phyloP scores from a whole-genome alignment of 2,113 vertebrate genomes.

The Promerops cafer region DNA sequence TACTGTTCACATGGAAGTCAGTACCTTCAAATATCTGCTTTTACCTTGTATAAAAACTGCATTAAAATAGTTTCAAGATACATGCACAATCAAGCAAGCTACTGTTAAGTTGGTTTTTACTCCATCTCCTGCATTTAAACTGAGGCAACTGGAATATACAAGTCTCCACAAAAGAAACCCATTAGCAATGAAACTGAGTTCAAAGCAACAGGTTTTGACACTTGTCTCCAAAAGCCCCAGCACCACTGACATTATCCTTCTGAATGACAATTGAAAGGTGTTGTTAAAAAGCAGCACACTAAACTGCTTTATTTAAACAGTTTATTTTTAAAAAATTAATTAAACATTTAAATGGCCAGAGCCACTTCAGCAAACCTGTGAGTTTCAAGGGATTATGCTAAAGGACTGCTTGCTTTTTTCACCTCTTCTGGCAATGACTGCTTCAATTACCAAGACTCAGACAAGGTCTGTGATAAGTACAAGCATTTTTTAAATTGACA shows the following conservation, averaged over 20 bases:
- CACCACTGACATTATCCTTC: background rate
- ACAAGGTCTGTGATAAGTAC: background rate
- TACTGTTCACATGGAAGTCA: background rate
- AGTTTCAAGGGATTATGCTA: background rate
- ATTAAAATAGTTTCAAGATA: background rate
- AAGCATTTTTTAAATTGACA: background rate
- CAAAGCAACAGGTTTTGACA: background rate
- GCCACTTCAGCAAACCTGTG: background rate
- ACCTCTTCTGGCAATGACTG: background rate
- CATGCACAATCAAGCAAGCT: background rate
- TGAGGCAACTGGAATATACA: background rate
- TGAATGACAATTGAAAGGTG: background rate
- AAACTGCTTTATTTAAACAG: background rate
- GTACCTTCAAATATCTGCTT: background rate
- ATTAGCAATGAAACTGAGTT: background rate
- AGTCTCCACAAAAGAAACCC: background rate
- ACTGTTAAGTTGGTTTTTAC: background rate
- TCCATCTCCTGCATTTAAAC: background rate
- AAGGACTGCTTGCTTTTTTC: background rate
- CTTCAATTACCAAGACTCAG: background rate
- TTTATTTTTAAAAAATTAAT: background rate
- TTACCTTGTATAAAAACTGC: background rate
- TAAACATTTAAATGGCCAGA: background rate
- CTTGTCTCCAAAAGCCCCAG: background rate
- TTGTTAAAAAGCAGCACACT: background rate